phyloP scores from a whole-genome alignment of 2,113 vertebrate species.

The Panthera tigris region DNA sequence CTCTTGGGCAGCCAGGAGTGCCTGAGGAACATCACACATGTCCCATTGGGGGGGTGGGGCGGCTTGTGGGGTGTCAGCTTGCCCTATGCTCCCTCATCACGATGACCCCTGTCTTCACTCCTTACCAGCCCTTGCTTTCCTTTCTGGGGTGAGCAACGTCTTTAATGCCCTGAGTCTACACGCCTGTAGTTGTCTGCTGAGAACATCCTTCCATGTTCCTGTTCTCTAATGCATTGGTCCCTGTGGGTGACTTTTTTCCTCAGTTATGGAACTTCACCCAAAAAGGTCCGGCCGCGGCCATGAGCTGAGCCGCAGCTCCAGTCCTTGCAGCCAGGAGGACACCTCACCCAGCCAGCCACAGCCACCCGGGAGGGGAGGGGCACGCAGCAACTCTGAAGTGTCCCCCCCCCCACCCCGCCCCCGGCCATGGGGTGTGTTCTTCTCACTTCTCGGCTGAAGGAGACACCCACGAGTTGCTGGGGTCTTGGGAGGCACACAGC shows the following conservation, averaged over 20 bases:
- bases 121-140: neutral
- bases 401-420: neutral
- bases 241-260: neutral
- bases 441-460: conserved; percentile 52
- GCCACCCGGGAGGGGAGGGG: neutral
- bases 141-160: neutral
- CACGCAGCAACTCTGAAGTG: neutral
- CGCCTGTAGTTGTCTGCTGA: neutral
- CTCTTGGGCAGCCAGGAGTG: too few species aligned
- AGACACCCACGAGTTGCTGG: neutral
- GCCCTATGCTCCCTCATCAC: too few species aligned
- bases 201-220: neutral
- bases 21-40: too few species aligned
- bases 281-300: neutral
- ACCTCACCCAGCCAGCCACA: neutral
- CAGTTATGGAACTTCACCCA: neutral
- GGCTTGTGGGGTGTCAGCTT: too few species aligned
- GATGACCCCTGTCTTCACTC: neutral
- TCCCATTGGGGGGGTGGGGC: too few species aligned
- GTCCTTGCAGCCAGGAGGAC: neutral
- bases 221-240: neutral
- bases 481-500: neutral
- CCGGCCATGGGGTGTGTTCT: conserved; percentile 44
- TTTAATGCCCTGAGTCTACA: neutral
- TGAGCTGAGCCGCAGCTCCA: neutral